Evolutionary conservation across 2,113 vertebrate genomes (phyloP).

Genomic region (Tychaedon coryphoeus): DNA sequence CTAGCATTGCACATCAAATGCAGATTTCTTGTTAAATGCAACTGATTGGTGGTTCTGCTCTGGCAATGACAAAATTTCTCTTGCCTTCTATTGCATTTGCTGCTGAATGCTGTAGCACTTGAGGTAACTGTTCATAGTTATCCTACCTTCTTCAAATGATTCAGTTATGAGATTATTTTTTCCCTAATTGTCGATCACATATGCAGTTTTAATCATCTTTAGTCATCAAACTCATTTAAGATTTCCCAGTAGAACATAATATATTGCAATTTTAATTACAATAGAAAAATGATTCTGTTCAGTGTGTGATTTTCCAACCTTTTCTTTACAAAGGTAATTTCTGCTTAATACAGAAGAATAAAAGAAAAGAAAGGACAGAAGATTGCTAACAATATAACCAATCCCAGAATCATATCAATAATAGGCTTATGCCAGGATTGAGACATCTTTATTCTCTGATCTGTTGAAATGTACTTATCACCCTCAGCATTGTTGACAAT

Average conservation of each 20-base stretch:
- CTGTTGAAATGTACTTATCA: background rate
- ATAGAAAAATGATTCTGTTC: background rate
- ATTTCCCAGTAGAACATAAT: background rate
- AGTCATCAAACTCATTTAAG: background rate
- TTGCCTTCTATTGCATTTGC: background rate
- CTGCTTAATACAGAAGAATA: background rate
- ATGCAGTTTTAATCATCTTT: background rate
- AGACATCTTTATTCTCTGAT: background rate
- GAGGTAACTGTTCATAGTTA: background rate
- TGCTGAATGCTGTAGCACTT: background rate
- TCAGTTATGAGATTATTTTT: background rate
- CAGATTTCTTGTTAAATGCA: background rate
- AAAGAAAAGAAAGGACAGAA: background rate
- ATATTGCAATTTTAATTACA: slow-evolving; percentile 3
- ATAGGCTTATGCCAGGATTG: background rate
- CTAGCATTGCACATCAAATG: background rate
- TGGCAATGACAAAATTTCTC: background rate
- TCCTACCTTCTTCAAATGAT: background rate
- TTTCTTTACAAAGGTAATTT: background rate
- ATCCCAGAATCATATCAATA: background rate
- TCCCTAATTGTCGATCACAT: background rate
- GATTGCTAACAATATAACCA: background rate
- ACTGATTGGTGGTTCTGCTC: background rate
- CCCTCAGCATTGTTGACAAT: background rate
- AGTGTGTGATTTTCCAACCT: background rate